Evolutionary conservation across 2,888 invertebrate genomes (phyloP).

Genomic region (Macaria notata): DNA sequence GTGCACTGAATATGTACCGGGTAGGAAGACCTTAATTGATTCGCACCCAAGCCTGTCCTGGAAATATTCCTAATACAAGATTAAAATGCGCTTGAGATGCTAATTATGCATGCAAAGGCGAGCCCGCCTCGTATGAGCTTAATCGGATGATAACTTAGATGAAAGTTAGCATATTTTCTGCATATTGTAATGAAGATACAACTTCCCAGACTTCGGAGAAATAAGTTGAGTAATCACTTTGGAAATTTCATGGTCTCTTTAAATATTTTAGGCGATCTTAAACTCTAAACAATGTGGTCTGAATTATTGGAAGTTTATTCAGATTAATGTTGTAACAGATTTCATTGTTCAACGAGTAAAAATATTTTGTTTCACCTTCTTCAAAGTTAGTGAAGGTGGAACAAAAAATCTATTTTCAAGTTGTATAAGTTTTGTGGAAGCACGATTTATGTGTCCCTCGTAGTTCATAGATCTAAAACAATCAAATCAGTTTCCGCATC

Average conservation of each 20-base stretch:
- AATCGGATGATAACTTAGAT: constrained; percentile 56
- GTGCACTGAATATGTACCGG: too few species aligned
- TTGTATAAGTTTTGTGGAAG: constrained; percentile 44
- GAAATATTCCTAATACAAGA: constrained; percentile 9
- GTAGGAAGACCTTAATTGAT: too few species aligned
- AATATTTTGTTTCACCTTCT: constrained; percentile 14
- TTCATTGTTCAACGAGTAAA: too few species aligned
- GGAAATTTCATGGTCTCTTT: too few species aligned
- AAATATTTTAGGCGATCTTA: too few species aligned
- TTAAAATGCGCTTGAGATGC: constrained; percentile 28
- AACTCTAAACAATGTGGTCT: too few species aligned
- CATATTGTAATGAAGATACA: constrained; percentile 58
- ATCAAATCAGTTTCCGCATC: constrained; percentile 36
- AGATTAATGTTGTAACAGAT: too few species aligned
- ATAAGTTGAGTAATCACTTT: constrained; percentile 55
- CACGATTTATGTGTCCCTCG: constrained; percentile 45
- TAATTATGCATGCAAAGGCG: constrained; percentile 41
- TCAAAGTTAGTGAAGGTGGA: constrained; percentile 26
- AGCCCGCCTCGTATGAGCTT: constrained; percentile 49
- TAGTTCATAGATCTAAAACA: constrained; percentile 38
- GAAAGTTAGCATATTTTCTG: constrained; percentile 60
- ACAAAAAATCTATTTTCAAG: constrained; percentile 51
- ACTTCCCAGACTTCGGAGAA: constrained; percentile 55
- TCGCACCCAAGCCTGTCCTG: background rate
- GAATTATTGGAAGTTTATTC: too few species aligned